Conservation (phyloP, 2,113 vertebrate species). For the Okapia johnstoni region DNA sequence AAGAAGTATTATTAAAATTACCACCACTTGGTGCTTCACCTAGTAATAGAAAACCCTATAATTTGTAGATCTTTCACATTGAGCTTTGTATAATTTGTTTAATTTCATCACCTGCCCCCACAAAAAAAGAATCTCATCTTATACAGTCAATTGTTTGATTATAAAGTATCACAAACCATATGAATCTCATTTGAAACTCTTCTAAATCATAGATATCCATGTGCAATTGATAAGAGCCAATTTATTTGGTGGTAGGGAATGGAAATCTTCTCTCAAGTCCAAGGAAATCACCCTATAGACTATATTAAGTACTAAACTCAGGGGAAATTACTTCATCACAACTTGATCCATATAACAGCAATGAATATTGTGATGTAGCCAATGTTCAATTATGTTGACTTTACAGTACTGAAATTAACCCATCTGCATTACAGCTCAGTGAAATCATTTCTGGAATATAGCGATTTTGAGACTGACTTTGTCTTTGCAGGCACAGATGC, state of each 20-base stretch:
- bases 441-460: slow-evolving; percentile 91
- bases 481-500: slow-evolving; percentile 75
- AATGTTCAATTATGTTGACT: slow-evolving; percentile 87
- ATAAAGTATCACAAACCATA: slow-evolving; percentile 74
- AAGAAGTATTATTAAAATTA: no score
- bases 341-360: slow-evolving; percentile 81
- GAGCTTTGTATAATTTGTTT: slow-evolving; percentile 64
- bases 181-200: slow-evolving; percentile 79
- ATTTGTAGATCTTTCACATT: neutral
- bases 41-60: no score
- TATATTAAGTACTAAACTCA: slow-evolving; percentile 86
- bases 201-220: slow-evolving; percentile 74
- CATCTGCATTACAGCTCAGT: slow-evolving; percentile 86
- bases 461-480: slow-evolving; percentile 80
- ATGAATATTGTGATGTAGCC: slow-evolving; percentile 79
- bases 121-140: slow-evolving; percentile 61
- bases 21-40: neutral
- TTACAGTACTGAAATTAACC: slow-evolving; percentile 87
- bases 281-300: slow-evolving; percentile 80
- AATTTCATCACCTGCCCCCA: slow-evolving; percentile 66
- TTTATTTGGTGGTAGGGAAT: slow-evolving; percentile 62
- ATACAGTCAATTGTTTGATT: slow-evolving; percentile 67
- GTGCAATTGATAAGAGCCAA: slow-evolving; percentile 83
- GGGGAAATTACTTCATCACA: slow-evolving; percentile 92
- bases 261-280: slow-evolving; percentile 64